Conservation (phyloP, 2,888 invertebrate species). For the Meta bourneti region DNA sequence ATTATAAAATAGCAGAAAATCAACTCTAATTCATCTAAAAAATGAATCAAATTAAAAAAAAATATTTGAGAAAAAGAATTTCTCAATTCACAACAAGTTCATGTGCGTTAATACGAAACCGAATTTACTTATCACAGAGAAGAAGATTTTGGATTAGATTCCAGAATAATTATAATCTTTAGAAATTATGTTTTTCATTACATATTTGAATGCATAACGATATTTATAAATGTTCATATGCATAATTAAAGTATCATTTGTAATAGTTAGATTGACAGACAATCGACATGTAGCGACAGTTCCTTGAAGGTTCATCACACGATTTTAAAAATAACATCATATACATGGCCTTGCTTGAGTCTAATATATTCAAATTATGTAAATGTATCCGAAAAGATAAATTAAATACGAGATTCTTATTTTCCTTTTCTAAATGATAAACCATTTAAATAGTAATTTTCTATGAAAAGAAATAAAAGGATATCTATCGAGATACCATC, state of each 20-base stretch:
- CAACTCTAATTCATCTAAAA: not conserved
- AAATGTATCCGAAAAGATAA: too few species aligned
- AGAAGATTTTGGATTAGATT: not conserved
- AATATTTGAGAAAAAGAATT: not conserved
- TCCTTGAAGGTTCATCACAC: too few species aligned
- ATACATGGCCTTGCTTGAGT: too few species aligned
- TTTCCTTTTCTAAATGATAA: too few species aligned
- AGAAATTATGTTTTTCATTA: not conserved
- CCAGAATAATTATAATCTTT: slow-evolving; percentile 2
- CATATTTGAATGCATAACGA: slow-evolving; percentile 22
- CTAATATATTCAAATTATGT: too few species aligned
- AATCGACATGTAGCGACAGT: too few species aligned
- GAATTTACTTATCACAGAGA: slow-evolving; percentile 33
- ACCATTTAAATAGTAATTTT: too few species aligned
- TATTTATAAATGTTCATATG: slow-evolving; percentile 24
- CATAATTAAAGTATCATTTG: slow-evolving; percentile 9
- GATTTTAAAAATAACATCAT: too few species aligned
- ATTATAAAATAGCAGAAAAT: too few species aligned
- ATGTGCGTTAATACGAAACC: slow-evolving; percentile 17
- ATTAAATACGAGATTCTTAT: too few species aligned
- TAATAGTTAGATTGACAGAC: not conserved
- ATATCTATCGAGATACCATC: too few species aligned
- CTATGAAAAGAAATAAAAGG: too few species aligned
- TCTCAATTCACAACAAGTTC: not conserved
- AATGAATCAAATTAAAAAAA: not conserved